Evolutionary conservation across 2,888 invertebrate genomes (phyloP), one percentile per base, ranked within the genome.

Genomic region (Megamerina dolium): DNA sequence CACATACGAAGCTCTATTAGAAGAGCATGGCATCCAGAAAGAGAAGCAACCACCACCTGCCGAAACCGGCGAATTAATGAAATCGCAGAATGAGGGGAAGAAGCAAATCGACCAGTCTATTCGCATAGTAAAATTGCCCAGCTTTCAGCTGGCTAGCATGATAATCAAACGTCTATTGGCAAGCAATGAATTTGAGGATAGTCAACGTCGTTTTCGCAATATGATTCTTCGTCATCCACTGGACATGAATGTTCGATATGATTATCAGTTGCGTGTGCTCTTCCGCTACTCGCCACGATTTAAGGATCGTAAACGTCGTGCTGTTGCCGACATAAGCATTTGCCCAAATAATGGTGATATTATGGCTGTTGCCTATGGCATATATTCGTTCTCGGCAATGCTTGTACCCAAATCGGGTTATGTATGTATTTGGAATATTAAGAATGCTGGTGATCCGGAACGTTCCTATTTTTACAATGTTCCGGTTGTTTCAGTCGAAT

Each of bases 381-480:
- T 81, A 55, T 81, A 78, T 54, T 76, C 75, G 19, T 81, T 79
- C 58, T 75, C 76, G 2, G 54, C 66, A 1, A 58, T 58, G 19
- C 58, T 52, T n/a, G 80, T 81, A 14, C 70, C 71, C 5, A 64
- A 66, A 12, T 68, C 70, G 1, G 89, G 90, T 0, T 59, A 83
- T 16, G 75, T 89, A 1, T 77, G 82, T 53, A 64, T 88, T 34
- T 91, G 90, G 90, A 85, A 81, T 59, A 80, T 83, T 2, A 84
- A 90, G 67, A 89, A 88, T 67, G 87, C 87, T 0, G 77, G 78
- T 12, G 79, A 82, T 58, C 88, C 88, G 0, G 88, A 87, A 64
- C 75, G 85, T 43, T 59, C 74, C 3, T 87, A 82, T 54, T 58
- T 68, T 6, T 87, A 85, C 57, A 62, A 75, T 0, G 72, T 75